Conservation (phyloP, 2,888 invertebrate genomes). For the Melanotus villosus region DNA sequence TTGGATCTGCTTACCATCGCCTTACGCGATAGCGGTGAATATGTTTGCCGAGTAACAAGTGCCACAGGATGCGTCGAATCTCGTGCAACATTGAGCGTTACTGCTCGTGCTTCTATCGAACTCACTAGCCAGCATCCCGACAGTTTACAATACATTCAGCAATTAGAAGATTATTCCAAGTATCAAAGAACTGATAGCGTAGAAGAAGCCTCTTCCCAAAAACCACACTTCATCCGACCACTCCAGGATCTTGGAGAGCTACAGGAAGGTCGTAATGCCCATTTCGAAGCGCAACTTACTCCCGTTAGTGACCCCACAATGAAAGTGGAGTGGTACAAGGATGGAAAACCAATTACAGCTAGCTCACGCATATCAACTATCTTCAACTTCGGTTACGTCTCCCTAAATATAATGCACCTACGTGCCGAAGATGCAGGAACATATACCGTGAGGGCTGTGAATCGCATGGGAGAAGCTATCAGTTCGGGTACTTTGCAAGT, state of each 20-base stretch:
- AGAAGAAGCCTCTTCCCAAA: slow-evolving; percentile 85
- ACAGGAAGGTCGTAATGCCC: slow-evolving; percentile 92
- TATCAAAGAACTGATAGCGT: slow-evolving; percentile 89
- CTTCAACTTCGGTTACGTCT: slow-evolving; percentile 99
- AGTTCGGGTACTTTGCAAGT: slow-evolving; percentile 86
- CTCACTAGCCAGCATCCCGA: slow-evolving; percentile 92
- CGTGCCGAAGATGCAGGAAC: slow-evolving; percentile 98
- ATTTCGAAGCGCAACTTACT: slow-evolving; percentile 93
- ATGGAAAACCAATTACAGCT: slow-evolving; percentile 94
- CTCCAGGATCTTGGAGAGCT: slow-evolving; percentile 89
- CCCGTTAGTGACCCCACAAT: slow-evolving; percentile 94
- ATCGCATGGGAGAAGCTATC: slow-evolving; percentile 91
- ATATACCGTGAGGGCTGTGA: slow-evolving; percentile 93
- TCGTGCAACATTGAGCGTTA: slow-evolving; percentile 84
- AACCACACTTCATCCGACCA: slow-evolving; percentile 90
- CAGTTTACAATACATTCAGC: slow-evolving; percentile 90
- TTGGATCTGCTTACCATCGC: slow-evolving; percentile 91
- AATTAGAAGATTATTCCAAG: slow-evolving; percentile 90
- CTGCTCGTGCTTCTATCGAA: slow-evolving; percentile 87
- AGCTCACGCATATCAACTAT: slow-evolving; percentile 97
- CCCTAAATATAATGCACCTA: slow-evolving; percentile 98
- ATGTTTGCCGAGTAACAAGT: slow-evolving; percentile 90
- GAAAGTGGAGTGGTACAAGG: slow-evolving; percentile 96
- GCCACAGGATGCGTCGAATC: slow-evolving; percentile 91
- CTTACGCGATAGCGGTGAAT: slow-evolving; percentile 90